Base-by-base conservation (phyloP, 1,140 invertebrate species). In the Nylanderia fulva region DNA sequence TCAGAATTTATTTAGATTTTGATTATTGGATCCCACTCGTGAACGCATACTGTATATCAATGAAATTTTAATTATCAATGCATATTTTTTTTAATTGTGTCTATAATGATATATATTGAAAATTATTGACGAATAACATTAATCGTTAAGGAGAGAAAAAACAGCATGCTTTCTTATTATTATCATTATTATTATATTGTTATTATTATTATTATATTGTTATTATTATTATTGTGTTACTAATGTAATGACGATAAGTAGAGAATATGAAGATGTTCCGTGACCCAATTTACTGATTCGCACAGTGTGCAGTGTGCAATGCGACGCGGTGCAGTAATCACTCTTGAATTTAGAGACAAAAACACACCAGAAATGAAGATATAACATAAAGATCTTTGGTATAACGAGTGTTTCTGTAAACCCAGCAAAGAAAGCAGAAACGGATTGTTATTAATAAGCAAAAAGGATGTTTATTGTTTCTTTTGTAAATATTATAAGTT, bases 81-180 rank as follows among this genome's bases (percentile, higher is more conserved):
- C 0, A 2, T 27, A 74, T 71, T n/a, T 56, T 56, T 33, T 4
- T 48, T 58, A 58, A 69, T 58, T 33, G 13, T 52, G 68, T 5
- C n/a, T 27, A 42, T 1, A 58, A 61, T 18, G 24, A 58, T 52
- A 36, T 52, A 36, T 85, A 61, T 80, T 74, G 29, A 56, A 4
- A 48, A 75, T 63, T 58, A 85, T 27, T 63, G 42, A 74, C 21
- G 9, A 75, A 15, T 42, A 76, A 42, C 24, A 15, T 27, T 9
- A 39, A 52, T 27, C 3, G 52, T 5, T 77, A 48, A 84, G 18
- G 2, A 60, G 45, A 18, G n/a, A 3, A 24, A 68, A 42, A 88
- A 84, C 36, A 87, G 48, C 87, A 85, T 88, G 86, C 87, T 39
- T 33, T 15, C 11, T 77, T 71, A 33, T 71, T 39, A 24, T 24